Evolutionary conservation across 1,140 invertebrate genomes (phyloP).

Genomic region (Eumaeus atala): DNA sequence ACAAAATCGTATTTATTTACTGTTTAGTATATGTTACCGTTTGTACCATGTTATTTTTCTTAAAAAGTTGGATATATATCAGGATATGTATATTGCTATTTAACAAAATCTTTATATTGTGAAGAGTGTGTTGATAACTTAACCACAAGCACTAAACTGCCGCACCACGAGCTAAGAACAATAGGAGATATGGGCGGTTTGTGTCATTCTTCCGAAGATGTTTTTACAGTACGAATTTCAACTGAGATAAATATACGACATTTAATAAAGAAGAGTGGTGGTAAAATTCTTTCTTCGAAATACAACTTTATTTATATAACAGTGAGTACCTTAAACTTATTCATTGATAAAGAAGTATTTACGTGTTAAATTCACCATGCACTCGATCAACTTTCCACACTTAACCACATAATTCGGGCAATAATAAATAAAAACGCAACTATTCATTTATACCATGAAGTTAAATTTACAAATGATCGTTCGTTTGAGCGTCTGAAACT

Average conservation of each 20-base stretch:
- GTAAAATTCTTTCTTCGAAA: background rate
- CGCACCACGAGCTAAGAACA: slow-evolving; percentile 23
- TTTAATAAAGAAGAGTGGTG: slow-evolving; percentile 7
- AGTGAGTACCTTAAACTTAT: slow-evolving; percentile 3
- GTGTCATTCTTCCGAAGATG: slow-evolving; percentile 19
- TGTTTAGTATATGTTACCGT: no score
- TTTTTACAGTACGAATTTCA: slow-evolving; percentile 17
- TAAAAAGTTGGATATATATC: no score
- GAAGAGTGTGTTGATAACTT: slow-evolving; percentile 20
- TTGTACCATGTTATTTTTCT: no score
- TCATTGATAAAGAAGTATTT: slow-evolving; percentile 8
- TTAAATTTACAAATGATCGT: background rate
- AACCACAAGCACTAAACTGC: slow-evolving; percentile 12
- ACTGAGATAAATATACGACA: background rate
- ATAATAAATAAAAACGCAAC: slow-evolving; percentile 19
- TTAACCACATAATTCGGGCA: slow-evolving; percentile 23
- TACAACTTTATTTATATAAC: slow-evolving; percentile 6
- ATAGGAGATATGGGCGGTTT: slow-evolving; percentile 24
- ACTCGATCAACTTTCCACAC: slow-evolving; percentile 4
- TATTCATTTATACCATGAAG: slow-evolving; percentile 4
- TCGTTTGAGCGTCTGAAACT: slow-evolving; percentile 4
- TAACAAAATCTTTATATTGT: slow-evolving; percentile 22
- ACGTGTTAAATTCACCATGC: background rate
- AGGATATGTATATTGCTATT: no score
- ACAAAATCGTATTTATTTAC: no score